Base-by-base conservation (phyloP, 2,888 invertebrate species). In the Cremastinae sp. region DNA sequence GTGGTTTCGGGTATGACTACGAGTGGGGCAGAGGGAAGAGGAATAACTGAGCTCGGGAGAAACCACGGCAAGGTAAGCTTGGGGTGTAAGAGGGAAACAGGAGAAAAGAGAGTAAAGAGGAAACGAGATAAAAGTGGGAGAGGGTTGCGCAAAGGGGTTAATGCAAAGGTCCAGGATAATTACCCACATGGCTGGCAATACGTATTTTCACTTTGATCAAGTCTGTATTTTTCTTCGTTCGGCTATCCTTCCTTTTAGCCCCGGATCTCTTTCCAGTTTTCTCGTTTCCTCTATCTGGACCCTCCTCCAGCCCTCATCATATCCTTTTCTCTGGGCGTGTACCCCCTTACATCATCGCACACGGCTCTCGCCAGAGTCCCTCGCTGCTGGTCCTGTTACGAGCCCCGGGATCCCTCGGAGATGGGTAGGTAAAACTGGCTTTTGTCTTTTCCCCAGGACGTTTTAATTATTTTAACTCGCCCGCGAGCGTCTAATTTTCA, bases 151-250 rank as follows among this genome's bases (percentile, higher is more conserved):
- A 81, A 86, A 85, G 84, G 88, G 85, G 86, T 85, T 86, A 86
- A 86, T 84, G 88, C 85, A 87, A 88, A 89, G 88, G 88, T 88
- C 86, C 86, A 86, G 84, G 88, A 86, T 89, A 89, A 89, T 89
- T 89, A 89, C 89, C 89, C 89, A 89, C 89, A 89, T 89, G 89
- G 87, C 85, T 85, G 86, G 85, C 84, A 86, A 86, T 87, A 86
- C 87, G 87, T 86, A 88, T 87, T 89, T 66, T 86, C 84, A 85
- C 89, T 89, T 89, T 89, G 89, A 89, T 89, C 89, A 89, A 87
- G 86, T 85, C 87, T 86, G 84, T 89, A 87, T 89, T 89, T 89
- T 89, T 89, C 89, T 89, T 89, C 87, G 86, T 84, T 87, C 85
- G 86, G 82, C 86, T 85, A 87, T 88, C 20, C 66, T 70, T 41